Evolutionary conservation across 2,113 vertebrate species (phyloP).

Genomic region (Xiphophorus hellerii): DNA sequence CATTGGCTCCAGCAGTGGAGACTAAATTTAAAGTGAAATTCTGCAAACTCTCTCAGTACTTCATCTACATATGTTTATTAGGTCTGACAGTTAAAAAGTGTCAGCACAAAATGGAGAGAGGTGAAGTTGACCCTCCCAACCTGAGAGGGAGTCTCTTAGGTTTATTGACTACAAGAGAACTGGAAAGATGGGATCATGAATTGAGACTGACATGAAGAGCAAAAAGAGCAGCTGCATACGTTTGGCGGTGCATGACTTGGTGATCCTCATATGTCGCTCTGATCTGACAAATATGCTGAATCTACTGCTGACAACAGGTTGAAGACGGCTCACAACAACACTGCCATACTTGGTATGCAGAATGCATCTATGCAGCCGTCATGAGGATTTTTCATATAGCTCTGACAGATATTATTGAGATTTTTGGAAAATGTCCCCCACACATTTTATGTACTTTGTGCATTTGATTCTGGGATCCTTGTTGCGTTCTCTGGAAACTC

Average conservation of each 20-base stretch:
- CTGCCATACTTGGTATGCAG: neutral
- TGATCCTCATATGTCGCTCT: neutral
- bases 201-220: slow-evolving; percentile 16
- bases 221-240: neutral
- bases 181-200: slow-evolving; percentile 1
- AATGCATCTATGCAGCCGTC: neutral
- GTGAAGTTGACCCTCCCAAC: neutral
- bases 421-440: neutral
- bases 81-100: neutral
- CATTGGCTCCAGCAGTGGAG: too few relatives aligned
- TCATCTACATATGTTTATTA: neutral
- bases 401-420: neutral
- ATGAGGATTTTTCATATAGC: neutral
- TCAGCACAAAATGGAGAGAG: too few relatives aligned
- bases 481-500: neutral
- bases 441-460: neutral
- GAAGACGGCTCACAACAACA: neutral
- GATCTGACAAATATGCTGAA: too few relatives aligned
- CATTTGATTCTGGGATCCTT: neutral
- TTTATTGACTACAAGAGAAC: neutral
- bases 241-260: neutral
- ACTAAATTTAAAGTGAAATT: too few relatives aligned
- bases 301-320: neutral
- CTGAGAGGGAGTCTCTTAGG: neutral
- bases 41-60: too few relatives aligned